Base-by-base conservation (phyloP, 2,888 invertebrate species). In the Latheticus oryzae region DNA sequence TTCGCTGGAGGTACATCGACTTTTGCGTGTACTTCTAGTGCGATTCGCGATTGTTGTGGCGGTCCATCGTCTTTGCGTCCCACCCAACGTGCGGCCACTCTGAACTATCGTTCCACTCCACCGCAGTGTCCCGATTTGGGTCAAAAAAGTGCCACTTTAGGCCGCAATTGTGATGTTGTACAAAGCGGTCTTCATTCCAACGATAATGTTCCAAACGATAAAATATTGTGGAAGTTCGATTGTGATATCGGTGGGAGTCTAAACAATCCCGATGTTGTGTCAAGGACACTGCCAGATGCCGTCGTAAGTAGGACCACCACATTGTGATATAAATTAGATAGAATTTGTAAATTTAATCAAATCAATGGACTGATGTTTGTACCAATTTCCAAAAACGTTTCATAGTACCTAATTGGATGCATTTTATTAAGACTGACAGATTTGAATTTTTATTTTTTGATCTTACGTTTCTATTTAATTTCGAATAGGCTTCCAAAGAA, bases 151-250 rank as follows among this genome's bases (percentile, higher is more conserved):
- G 72, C 73, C 37, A 72, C 72, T 7, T 65, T 71, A 52, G 70
- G 69, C 32, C 38, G 68, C 40, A 60, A 52, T 19, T 97, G 67
- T 91, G 96, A 77, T 83, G 93, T 65, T 93, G 97, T 50, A 91
- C 95, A 43, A 89, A 92, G 76, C 92, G 94, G 70, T 93, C 95
- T 80, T 89, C 93, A n/a, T 89, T n/a, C n/a, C n/a, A 93, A 5
- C 89, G 92, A 3, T 88, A n/a, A n/a, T n/a, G 95, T 15, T 90
- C 94, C 77, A 19, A n/a, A n/a, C n/a, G 76, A 78, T 62, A 76
- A 73, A 60, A 79, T 79, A 56, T 67, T 79, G 66, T 79, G 79
- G 79, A 76, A 76, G 65, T 79, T 79, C 65, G 78, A 79, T 70
- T 76, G 78, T 76, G 78, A 78, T 72, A 73, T 76, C 61, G 71